Percentiles rank a stretch among this genome's conserved stretches.
Conservation (phyloP, 2,888 invertebrate species). For the Epirrita christyi region DNA sequence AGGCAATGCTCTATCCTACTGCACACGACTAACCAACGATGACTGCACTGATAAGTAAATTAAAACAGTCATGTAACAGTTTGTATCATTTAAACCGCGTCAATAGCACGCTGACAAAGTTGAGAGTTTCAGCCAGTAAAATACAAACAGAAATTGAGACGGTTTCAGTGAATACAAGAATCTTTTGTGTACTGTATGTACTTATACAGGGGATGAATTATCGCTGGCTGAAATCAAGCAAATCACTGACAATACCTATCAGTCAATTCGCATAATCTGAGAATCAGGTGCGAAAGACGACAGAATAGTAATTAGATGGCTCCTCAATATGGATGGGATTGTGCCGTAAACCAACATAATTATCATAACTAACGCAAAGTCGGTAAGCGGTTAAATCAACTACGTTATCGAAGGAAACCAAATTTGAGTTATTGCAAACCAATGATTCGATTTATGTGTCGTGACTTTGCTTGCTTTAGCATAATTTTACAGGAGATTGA, state of each 20-base stretch:
- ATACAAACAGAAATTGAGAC: too few relatives aligned
- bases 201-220: too few relatives aligned
- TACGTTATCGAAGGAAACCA: constrained; percentile 37
- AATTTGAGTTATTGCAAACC: constrained; percentile 34
- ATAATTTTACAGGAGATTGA: constrained; percentile 22
- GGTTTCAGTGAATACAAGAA: too few relatives aligned
- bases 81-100: too few relatives aligned
- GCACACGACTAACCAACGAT: too few relatives aligned
- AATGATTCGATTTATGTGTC: constrained; percentile 31
- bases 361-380: constrained; percentile 40
- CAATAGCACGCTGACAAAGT: too few relatives aligned
- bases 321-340: constrained; percentile 43
- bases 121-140: too few relatives aligned
- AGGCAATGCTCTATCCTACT: too few relatives aligned
- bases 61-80: too few relatives aligned
- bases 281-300: constrained; percentile 42
- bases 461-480: constrained; percentile 22
- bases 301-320: constrained; percentile 39
- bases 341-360: constrained; percentile 39
- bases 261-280: constrained; percentile 40
- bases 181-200: too few relatives aligned
- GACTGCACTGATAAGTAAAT: too few relatives aligned
- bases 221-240: background rate
- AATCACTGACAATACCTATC: constrained; percentile 15
- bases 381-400: constrained; percentile 42